Conservation (phyloP, 2,888 invertebrate genomes). For the Mermis nigrescens region DNA sequence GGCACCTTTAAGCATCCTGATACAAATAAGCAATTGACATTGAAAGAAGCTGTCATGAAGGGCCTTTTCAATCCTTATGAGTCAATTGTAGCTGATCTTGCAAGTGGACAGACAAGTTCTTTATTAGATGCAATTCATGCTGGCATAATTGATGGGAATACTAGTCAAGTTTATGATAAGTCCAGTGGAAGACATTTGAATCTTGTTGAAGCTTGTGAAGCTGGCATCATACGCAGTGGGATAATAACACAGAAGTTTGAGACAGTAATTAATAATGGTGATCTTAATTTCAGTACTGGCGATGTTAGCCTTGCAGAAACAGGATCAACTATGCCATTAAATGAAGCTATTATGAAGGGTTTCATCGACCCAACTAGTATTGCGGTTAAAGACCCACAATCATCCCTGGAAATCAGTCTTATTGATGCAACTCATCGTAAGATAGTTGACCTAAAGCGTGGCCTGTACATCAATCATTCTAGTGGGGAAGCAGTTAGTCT, state of each 20-base stretch:
- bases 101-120: conserved; percentile 27
- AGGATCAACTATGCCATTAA: conserved; percentile 54
- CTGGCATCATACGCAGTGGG: conserved; percentile 29
- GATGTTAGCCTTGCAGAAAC: conserved; percentile 61
- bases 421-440: conserved; percentile 26
- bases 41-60: conserved; percentile 45
- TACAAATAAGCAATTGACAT: conserved; percentile 47
- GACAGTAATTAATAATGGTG: conserved; percentile 13
- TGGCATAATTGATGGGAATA: conserved; percentile 34
- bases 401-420: conserved; percentile 23
- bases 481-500: conserved; percentile 27
- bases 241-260: conserved; percentile 26
- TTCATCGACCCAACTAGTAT: conserved; percentile 49
- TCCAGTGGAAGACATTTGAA: conserved; percentile 33
- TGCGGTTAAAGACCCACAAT: conserved; percentile 19
- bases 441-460: conserved; percentile 24
- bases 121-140: conserved; percentile 34
- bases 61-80: conserved; percentile 34
- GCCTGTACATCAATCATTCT: conserved; percentile 32
- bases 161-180: conserved; percentile 35
- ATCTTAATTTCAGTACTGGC: conserved; percentile 41
- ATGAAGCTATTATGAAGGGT: conserved; percentile 59
- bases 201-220: conserved; percentile 31
- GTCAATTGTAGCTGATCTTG: conserved; percentile 25
- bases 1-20: conserved; percentile 44